Evolutionary conservation across 1,140 invertebrate genomes (phyloP).

Genomic region (Penaeus japonicus): DNA sequence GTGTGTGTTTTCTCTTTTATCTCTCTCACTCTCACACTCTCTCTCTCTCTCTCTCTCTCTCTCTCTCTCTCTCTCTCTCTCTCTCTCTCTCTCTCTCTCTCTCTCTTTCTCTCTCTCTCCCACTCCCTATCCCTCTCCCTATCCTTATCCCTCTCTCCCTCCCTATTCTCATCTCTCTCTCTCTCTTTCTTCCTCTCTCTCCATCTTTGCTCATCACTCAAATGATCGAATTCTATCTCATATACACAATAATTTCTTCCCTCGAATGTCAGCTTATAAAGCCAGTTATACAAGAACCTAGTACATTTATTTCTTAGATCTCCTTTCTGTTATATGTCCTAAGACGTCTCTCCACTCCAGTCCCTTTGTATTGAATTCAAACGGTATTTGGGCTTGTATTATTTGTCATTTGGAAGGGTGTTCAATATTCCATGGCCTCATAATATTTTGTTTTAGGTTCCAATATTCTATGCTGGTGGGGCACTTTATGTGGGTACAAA

Average conservation of each 20-base stretch:
- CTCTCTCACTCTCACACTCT: not conserved
- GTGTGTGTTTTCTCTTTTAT: not conserved
- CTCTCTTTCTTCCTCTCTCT: not conserved
- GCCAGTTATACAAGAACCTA: no score
- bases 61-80: not conserved
- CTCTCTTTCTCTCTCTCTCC: not conserved
- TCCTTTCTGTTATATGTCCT: not conserved
- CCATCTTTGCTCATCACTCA: no score
- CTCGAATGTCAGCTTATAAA: no score
- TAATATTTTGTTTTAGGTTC: constrained; percentile 26
- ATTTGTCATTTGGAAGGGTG: constrained; percentile 34
- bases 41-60: not conserved
- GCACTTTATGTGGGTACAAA: not conserved
- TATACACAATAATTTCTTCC: no score
- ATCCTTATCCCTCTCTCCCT: not conserved
- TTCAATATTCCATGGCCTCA: constrained; percentile 32
- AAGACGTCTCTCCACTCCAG: not conserved
- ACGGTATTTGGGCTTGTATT: constrained; percentile 30
- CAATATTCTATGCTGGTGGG: constrained; percentile 19
- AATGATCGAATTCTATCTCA: no score
- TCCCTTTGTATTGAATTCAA: not conserved
- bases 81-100: not conserved
- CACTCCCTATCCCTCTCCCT: not conserved
- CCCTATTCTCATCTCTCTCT: not conserved
- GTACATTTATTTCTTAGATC: no score